These are phyloP conservation scores for Perizoma affinitatum DNA, from an alignment of 2,888 invertebrate genomes.

Conservation along the genomic window DNA sequence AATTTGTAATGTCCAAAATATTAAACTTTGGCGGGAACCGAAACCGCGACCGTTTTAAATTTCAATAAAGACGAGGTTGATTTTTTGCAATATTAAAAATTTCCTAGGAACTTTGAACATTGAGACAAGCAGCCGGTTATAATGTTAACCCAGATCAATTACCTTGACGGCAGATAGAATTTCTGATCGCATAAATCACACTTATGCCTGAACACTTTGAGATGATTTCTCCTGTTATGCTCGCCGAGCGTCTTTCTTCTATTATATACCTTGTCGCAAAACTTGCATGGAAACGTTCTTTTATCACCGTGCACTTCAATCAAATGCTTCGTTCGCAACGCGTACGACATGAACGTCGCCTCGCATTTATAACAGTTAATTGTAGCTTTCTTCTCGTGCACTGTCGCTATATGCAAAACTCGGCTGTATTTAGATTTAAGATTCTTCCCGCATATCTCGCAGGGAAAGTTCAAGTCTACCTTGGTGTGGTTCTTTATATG, in stretches of 20 bases:
- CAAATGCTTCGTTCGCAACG: conserved; percentile 66
- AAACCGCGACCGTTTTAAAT: no score
- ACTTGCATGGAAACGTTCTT: conserved; percentile 64
- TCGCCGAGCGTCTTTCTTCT: conserved; percentile 69
- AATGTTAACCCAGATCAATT: background rate
- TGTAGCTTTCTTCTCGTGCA: conserved; percentile 69
- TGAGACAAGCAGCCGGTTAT: no score
- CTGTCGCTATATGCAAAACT: conserved; percentile 63
- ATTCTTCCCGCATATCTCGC: conserved; percentile 75
- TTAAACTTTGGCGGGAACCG: no score
- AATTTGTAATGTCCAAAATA: no score
- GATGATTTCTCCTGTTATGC: conserved; percentile 66
- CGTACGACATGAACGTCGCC: conserved; percentile 66
- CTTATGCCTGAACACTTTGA: conserved; percentile 74
- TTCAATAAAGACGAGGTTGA: no score
- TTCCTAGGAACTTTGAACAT: no score
- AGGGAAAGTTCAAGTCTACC: conserved; percentile 73
- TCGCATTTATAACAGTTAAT: conserved; percentile 74
- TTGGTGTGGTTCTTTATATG: conserved; percentile 68
- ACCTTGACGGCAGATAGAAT: conserved; percentile 72
- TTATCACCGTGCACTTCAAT: conserved; percentile 68
- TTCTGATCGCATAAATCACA: conserved; percentile 82
- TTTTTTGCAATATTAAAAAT: no score
- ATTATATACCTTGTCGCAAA: conserved; percentile 72
- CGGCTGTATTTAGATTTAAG: conserved; percentile 72